Conservation (phyloP, 2,113 vertebrate genomes). For the Phainopepla nitens region DNA sequence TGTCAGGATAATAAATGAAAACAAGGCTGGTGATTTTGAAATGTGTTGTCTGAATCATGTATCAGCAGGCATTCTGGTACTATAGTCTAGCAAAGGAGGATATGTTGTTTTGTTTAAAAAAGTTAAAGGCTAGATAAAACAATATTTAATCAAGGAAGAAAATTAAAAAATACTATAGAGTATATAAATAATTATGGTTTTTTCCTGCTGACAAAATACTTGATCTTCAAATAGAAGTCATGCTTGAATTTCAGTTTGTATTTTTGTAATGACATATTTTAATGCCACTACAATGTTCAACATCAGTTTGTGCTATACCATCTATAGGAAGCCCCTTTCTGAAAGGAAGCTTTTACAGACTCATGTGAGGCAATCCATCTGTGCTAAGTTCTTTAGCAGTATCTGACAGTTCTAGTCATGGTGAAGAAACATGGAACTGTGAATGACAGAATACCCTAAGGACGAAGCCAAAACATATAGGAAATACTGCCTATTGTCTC, state of each 20-base stretch:
- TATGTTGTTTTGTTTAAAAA: background rate
- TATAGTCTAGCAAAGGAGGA: background rate
- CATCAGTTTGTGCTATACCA: background rate
- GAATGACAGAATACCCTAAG: background rate
- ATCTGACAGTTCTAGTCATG: background rate
- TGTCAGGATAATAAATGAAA: constrained; percentile 12
- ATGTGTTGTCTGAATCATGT: background rate
- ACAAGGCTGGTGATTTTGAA: background rate
- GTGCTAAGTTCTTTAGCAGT: background rate
- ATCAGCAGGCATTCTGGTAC: background rate
- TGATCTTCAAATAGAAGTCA: background rate
- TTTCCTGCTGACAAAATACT: background rate
- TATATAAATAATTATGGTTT: background rate
- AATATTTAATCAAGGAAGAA: background rate
- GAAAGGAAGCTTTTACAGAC: background rate
- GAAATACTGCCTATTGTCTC: background rate
- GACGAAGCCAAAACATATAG: background rate
- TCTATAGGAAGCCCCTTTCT: background rate
- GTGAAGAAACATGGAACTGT: background rate
- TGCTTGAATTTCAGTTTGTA: background rate
- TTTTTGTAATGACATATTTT: background rate
- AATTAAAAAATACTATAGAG: background rate
- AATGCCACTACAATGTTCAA: background rate
- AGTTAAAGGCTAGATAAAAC: background rate
- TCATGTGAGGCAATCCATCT: rapidly evolving